A percentile compares a stretch with the other conserved stretches of the same genome.
Evolutionary conservation across 2,888 invertebrate genomes (phyloP).

Genomic region (Thecophora atra): DNA sequence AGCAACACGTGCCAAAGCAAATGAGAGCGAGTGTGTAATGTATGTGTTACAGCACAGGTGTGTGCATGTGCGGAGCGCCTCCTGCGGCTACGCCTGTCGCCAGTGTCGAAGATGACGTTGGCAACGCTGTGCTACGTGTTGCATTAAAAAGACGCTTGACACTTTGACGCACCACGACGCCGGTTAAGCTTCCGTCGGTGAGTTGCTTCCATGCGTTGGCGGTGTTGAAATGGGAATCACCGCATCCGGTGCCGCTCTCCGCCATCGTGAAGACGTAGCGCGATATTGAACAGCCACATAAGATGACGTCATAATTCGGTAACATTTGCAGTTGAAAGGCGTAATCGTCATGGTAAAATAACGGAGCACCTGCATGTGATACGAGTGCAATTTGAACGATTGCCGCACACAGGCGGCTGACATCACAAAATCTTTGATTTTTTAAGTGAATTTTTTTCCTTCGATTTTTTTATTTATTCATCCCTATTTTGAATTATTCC

Average conservation of each 20-base stretch:
- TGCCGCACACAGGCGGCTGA: background rate
- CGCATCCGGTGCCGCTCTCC: background rate
- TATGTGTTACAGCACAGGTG: slow-evolving; percentile 22
- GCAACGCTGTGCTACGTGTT: slow-evolving; percentile 29
- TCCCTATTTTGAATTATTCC: no score
- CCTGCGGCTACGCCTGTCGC: background rate
- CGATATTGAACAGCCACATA: slow-evolving; percentile 26
- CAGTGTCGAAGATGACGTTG: background rate
- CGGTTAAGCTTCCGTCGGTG: slow-evolving; percentile 39
- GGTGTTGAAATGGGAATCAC: background rate
- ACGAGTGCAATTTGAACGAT: background rate
- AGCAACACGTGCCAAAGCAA: background rate
- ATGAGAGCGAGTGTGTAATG: background rate
- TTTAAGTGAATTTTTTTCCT: background rate
- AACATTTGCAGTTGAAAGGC: slow-evolving; percentile 35
- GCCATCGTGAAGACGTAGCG: no score
- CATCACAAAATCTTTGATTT: background rate
- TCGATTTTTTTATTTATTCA: no score
- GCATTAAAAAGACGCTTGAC: background rate
- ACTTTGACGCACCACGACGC: slow-evolving; percentile 35
- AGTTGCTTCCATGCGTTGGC: slow-evolving; percentile 21
- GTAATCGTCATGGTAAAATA: no score
- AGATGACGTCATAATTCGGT: slow-evolving; percentile 27
- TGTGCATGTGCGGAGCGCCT: background rate
- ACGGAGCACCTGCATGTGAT: slow-evolving; percentile 15